phyloP scores from a whole-genome alignment of 2,888 invertebrate species.

The Lasioglossum pauxillum region DNA sequence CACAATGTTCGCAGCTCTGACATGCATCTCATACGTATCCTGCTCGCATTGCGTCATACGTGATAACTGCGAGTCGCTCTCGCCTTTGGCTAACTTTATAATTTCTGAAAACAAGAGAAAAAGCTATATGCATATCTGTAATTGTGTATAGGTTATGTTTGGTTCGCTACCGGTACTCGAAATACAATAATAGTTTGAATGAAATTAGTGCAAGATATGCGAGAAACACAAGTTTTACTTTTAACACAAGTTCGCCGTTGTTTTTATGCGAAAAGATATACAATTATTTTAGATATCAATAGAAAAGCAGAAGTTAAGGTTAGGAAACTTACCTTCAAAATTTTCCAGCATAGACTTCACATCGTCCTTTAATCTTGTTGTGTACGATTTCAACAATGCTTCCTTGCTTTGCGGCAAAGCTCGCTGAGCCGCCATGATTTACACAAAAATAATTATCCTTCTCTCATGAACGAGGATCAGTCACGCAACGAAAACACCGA shows the following conservation, averaged over 20 bases:
- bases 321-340: constrained; percentile 92
- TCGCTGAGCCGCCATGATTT: constrained; percentile 85
- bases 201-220: rapidly evolving
- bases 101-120: constrained; percentile 89
- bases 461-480: neutral
- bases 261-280: neutral
- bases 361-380: constrained; percentile 97
- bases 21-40: constrained; percentile 98
- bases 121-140: neutral
- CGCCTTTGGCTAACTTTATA: constrained; percentile 94
- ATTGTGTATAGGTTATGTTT: neutral
- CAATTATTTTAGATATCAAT: neutral
- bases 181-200: neutral
- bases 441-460: neutral
- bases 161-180: neutral
- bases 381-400: constrained; percentile 97
- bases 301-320: constrained; percentile 30
- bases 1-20: constrained; percentile 97
- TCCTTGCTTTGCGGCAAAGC: constrained; percentile 96
- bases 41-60: constrained; percentile 97
- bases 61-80: constrained; percentile 95
- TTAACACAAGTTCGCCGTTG: rapidly evolving
- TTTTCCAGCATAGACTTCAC: constrained; percentile 99
- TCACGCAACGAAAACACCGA: neutral
- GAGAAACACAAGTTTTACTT: too few species aligned